Conservation (phyloP, 2,797 vertebrate genomes). For the Chrosomus eos region DNA sequence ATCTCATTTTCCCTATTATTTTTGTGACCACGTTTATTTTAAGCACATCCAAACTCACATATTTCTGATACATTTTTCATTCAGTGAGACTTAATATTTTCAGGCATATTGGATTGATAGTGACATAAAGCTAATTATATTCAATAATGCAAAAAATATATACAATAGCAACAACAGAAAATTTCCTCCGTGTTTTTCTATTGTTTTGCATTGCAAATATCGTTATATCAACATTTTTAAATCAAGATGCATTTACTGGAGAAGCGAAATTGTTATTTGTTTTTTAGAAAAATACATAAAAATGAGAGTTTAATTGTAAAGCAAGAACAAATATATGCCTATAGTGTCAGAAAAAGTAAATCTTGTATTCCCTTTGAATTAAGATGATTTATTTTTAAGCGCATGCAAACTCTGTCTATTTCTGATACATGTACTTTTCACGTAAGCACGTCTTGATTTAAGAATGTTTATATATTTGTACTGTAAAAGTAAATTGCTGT, state of each 20-base stretch:
- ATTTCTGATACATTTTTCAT: too few species aligned
- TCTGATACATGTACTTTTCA: background rate
- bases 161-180: too few species aligned
- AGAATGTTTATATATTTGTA: background rate
- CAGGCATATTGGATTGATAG: too few species aligned
- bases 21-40: too few species aligned
- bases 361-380: too few species aligned
- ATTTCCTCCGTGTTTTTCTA: background rate
- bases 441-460: background rate
- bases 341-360: too few species aligned
- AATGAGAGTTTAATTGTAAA: background rate
- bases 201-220: background rate
- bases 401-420: background rate
- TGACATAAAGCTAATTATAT: background rate
- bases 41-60: too few species aligned
- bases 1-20: too few species aligned
- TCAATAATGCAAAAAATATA: background rate
- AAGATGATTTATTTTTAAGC: background rate
- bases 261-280: background rate
- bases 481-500: background rate
- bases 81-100: too few species aligned
- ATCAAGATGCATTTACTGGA: background rate
- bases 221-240: background rate
- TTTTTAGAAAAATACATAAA: background rate
- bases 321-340: too few species aligned